phyloP scores from a whole-genome alignment of 35 echinoderm and acorn worm species.

The Lytechinus variegatus region DNA sequence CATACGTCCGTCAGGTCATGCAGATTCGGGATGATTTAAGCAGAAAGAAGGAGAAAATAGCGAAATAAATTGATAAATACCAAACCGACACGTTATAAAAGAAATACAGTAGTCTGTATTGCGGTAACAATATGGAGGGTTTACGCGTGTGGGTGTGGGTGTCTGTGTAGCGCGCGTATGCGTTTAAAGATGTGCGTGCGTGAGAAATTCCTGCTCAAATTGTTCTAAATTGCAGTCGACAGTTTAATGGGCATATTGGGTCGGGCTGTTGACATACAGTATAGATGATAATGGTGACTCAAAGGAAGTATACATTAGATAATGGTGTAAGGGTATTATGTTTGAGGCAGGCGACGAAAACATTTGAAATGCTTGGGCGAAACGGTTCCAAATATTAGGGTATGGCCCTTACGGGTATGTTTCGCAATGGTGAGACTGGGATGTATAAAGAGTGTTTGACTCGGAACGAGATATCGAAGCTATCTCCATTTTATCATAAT shows the following conservation, averaged over 20 bases:
- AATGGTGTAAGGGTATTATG: not conserved
- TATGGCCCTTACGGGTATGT: too few species aligned
- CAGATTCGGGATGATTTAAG: not conserved
- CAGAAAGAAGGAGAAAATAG: not conserved
- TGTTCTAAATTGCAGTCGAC: constrained; percentile 41
- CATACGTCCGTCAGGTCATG: not conserved
- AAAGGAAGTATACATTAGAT: not conserved
- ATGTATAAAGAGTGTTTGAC: not conserved
- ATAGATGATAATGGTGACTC: not conserved
- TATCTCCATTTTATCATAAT: not conserved
- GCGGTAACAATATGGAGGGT: not conserved
- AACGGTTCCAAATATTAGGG: not conserved
- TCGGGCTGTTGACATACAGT: not conserved
- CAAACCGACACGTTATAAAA: not conserved
- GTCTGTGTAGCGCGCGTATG: too few species aligned
- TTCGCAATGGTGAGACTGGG: not conserved
- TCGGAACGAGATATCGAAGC: not conserved
- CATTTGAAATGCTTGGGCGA: not conserved
- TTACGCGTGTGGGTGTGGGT: not conserved
- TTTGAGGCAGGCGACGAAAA: not conserved
- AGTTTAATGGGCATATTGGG: constrained; percentile 46
- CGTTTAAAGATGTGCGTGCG: not conserved
- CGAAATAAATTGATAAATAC: not conserved
- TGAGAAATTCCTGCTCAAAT: constrained; percentile 28
- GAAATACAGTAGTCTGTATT: not conserved